Percentiles rank a stretch among this genome's conserved stretches.
phyloP scores from a whole-genome alignment of 2,888 invertebrate species.

The Folsomia candida region DNA sequence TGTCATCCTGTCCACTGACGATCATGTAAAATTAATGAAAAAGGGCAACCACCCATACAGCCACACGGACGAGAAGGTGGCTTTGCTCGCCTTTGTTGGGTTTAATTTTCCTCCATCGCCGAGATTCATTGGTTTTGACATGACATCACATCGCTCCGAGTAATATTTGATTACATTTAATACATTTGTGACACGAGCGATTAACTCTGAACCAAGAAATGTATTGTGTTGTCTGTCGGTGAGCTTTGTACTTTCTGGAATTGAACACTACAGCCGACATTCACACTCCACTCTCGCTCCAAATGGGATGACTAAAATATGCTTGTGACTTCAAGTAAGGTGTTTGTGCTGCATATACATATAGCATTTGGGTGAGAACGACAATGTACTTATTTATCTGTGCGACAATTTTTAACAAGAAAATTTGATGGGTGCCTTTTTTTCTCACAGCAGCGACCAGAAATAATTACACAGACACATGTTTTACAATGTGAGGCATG shows the following conservation, averaged over 20 bases:
- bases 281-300: background rate
- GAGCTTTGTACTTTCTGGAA: background rate
- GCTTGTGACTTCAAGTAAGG: too few species aligned
- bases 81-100: background rate
- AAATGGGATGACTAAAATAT: too few species aligned
- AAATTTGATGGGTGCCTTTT: too few species aligned
- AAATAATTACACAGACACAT: too few species aligned
- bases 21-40: constrained; percentile 17
- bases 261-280: background rate
- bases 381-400: too few species aligned
- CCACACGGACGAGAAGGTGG: background rate
- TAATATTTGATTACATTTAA: background rate
- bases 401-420: too few species aligned
- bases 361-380: too few species aligned
- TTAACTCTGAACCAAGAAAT: background rate
- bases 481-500: too few species aligned
- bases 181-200: background rate
- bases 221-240: background rate
- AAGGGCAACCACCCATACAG: constrained; percentile 11
- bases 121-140: too few species aligned
- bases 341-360: too few species aligned
- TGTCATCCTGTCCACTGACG: constrained; percentile 6
- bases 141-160: background rate
- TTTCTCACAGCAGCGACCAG: too few species aligned
- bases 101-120: background rate